Percentiles rank a stretch among this genome's conserved stretches.
These are phyloP conservation scores for Chiloscyllium plagiosum DNA, from an alignment of 2,113 vertebrate genomes.

Conservation along the genomic window DNA sequence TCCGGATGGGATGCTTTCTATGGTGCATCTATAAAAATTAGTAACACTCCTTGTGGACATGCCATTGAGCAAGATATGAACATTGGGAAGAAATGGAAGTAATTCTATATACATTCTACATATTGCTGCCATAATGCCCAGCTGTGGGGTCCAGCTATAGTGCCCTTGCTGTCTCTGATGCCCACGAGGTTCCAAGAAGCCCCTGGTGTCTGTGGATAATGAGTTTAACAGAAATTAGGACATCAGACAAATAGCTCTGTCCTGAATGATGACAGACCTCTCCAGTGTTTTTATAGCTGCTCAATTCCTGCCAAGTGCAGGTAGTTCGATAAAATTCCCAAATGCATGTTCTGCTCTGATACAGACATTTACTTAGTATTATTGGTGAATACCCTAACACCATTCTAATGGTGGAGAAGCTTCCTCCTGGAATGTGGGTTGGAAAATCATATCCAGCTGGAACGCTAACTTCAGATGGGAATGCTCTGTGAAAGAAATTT, in stretches of 20 bases:
- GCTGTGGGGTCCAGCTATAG: too few species aligned
- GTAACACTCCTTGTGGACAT: too few species aligned
- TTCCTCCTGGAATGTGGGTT: not conserved
- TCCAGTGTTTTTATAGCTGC: not conserved
- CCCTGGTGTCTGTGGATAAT: not conserved
- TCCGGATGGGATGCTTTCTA: too few species aligned
- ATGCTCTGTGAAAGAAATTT: not conserved
- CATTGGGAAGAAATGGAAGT: too few species aligned
- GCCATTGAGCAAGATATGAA: too few species aligned
- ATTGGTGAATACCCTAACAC: not conserved
- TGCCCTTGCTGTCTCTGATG: too few species aligned
- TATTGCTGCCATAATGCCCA: not conserved
- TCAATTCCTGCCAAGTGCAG: not conserved
- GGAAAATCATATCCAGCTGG: not conserved
- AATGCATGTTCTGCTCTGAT: not conserved
- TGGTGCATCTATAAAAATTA: too few species aligned
- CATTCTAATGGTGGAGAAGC: not conserved
- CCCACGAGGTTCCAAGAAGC: too few species aligned
- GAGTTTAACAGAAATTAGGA: not conserved
- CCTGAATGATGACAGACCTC: not conserved
- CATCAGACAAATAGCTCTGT: not conserved
- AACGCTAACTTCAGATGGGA: not conserved
- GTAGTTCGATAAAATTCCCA: not conserved
- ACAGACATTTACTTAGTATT: not conserved
- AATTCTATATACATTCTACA: not conserved